Evolutionary conservation across 2,113 vertebrate genomes (phyloP), one percentile per base, ranked within the genome.

Genomic region (Macroglossus sobrinus): DNA sequence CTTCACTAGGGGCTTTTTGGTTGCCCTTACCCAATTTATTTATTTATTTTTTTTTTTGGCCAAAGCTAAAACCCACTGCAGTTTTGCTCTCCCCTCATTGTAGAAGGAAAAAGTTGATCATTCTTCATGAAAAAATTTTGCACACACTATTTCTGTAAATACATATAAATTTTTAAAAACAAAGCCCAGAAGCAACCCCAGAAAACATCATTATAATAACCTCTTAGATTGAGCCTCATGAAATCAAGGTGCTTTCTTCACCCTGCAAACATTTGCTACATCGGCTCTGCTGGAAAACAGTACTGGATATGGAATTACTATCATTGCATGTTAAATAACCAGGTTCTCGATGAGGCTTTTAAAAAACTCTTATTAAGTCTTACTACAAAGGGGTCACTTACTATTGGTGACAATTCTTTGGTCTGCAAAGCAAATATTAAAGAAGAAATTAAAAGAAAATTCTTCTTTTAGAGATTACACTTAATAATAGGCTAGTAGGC

Each of bases 391-490:
- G 45, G 19, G 30, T 47, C 86, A 64, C 28, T 61, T 68, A 64
- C 53, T 64, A 38, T 64, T 96, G 13, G 18, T 26, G 85, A 50
- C 14, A 24, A 88, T 61, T 45, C 28, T 76, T 81, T 84, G 53
- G 5, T 90, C 63, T 93, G 66, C 45, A 85, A 89, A 91, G 55
- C 89, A 95, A 93, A 94, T 47, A 47, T 24, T 79, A 26, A 33
- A 80, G 30, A 92, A 90, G 15, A 93, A 45, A 76, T 75, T 47
- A 82, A 75, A 66, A 68, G 24, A 59, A 82, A 86, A 72, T 1
- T n/a, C 40, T 69, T 82, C 16, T 68, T 74, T 94, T 66, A 76
- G 18, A 84, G 33, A 53, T 43, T 45, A 86, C 15, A n/a, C 26
- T 55, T 45, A 81, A 89, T 86, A 78, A 84, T 95, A 92, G 4